phyloP scores from a whole-genome alignment of 1,140 invertebrate genomes.

The Drosophila malerkotliana region DNA sequence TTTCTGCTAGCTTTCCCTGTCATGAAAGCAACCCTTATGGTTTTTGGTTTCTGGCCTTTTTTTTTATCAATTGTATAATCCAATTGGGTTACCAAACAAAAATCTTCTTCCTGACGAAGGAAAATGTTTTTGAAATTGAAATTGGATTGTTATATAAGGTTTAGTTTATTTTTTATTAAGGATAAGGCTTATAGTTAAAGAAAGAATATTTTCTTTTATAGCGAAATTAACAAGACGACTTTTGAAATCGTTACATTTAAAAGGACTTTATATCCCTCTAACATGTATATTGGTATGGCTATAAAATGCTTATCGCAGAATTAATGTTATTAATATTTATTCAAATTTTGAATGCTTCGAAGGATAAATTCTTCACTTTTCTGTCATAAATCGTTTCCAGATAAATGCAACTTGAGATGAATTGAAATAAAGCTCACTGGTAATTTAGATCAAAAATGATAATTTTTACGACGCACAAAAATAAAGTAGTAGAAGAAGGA shows the following conservation, averaged over 20 bases:
- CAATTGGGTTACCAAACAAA: conserved; percentile 28
- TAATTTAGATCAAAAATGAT: conserved; percentile 61
- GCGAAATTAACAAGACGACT: no score
- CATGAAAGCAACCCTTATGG: conserved; percentile 36
- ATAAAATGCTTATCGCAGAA: no score
- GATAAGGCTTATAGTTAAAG: no score
- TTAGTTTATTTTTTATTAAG: not conserved
- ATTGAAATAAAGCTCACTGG: conserved; percentile 23
- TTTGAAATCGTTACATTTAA: no score
- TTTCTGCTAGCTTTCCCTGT: conserved; percentile 25
- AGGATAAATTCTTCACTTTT: not conserved
- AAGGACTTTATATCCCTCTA: no score
- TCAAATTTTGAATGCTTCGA: no score
- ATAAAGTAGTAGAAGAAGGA: not conserved
- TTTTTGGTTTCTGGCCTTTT: not conserved
- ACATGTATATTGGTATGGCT: no score
- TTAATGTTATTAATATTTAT: no score
- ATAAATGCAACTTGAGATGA: conserved; percentile 12
- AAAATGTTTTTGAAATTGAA: not conserved
- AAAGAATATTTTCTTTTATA: no score
- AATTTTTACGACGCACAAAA: conserved; percentile 52
- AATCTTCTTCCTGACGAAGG: not conserved
- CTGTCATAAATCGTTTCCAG: conserved; percentile 3
- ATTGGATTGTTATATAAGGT: not conserved
- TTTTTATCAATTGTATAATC: conserved; percentile 12